Conservation (phyloP, 2,113 vertebrate genomes). For the Pardalotus punctatus region DNA sequence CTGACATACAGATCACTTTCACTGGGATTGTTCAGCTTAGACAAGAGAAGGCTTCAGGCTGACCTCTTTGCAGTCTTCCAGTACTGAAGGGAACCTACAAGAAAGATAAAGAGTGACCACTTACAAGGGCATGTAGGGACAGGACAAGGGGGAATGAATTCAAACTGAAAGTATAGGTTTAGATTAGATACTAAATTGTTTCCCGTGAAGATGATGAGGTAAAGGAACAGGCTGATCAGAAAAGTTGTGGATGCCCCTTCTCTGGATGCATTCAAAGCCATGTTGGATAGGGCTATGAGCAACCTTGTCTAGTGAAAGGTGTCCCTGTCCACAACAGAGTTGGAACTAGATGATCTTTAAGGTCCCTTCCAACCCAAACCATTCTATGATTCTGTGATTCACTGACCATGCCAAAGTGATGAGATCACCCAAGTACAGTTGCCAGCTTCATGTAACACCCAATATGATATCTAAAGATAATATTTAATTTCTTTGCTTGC, state of each 20-base stretch:
- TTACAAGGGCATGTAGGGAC: not conserved
- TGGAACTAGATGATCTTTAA: not conserved
- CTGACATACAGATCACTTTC: not conserved
- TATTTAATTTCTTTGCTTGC: not conserved
- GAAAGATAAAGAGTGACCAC: not conserved
- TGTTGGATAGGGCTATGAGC: not conserved
- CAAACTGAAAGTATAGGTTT: not conserved
- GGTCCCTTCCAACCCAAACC: not conserved
- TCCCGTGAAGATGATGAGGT: not conserved
- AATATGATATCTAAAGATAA: not conserved
- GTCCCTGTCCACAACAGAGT: not conserved
- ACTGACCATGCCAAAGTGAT: not conserved
- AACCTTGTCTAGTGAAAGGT: not conserved
- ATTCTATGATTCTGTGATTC: not conserved
- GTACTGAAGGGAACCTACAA: not conserved
- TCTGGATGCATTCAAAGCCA: not conserved
- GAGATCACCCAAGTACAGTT: fast-evolving
- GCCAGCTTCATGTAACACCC: not conserved
- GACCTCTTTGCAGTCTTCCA: not conserved
- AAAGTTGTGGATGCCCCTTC: not conserved
- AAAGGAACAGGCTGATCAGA: not conserved
- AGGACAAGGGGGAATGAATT: not conserved
- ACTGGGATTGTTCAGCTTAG: not conserved
- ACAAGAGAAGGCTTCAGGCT: not conserved
- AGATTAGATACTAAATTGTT: not conserved